A percentile compares a stretch with the other conserved stretches of the same genome.
Evolutionary conservation across 2,113 vertebrate genomes (phyloP).

Genomic region (Sula dactylatra): DNA sequence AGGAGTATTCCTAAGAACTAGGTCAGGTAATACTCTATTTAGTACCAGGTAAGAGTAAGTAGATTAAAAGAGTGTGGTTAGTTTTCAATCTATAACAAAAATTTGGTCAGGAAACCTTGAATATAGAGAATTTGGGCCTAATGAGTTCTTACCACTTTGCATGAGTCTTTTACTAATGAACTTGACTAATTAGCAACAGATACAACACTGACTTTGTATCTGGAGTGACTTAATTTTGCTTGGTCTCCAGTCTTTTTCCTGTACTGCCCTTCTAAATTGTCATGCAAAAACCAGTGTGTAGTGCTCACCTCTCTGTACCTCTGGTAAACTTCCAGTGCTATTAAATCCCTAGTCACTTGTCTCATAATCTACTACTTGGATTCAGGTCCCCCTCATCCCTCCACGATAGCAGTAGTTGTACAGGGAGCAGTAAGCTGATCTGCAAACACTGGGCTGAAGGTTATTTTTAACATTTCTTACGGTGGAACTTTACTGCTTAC

Average conservation of each 20-base stretch:
- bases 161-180: not conserved
- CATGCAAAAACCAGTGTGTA: not conserved
- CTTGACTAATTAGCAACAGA: not conserved
- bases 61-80: not conserved
- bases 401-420: not conserved
- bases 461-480: conserved; percentile 30
- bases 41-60: not conserved
- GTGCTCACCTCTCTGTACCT: not conserved
- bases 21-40: not conserved
- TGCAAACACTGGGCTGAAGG: not conserved
- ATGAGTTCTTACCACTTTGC: not conserved
- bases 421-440: conserved; percentile 22
- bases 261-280: not conserved
- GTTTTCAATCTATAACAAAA: not conserved
- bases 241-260: not conserved
- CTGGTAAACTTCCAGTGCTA: not conserved
- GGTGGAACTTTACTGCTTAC: not conserved
- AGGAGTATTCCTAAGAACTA: not conserved
- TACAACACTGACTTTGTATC: not conserved
- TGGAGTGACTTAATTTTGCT: not conserved
- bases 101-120: not conserved
- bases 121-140: not conserved
- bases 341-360: not conserved
- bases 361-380: not conserved
- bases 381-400: not conserved